Conservation (phyloP, 2,797 vertebrate species). For the Girardinus metallicus region DNA sequence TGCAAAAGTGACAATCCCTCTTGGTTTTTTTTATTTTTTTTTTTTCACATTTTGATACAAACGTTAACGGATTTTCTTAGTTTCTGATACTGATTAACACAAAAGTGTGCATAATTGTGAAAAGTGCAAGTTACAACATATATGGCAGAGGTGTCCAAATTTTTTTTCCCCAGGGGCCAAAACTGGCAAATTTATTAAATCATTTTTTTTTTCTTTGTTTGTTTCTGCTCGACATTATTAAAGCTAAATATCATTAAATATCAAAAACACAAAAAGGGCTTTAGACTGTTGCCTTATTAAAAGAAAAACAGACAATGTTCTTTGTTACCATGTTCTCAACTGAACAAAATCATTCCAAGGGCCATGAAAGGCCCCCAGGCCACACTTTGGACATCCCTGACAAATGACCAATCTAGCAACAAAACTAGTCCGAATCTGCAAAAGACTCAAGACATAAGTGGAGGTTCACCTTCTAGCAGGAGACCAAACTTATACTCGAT, state of each 20-base stretch:
- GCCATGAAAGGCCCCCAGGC: too few relatives aligned
- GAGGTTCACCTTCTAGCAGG: background rate
- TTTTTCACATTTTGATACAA: slow-evolving; percentile 1
- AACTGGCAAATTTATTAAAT: too few relatives aligned
- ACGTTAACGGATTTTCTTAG: background rate
- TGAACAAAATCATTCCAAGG: too few relatives aligned
- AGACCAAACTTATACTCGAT: background rate
- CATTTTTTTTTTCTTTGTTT: too few relatives aligned
- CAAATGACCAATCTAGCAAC: background rate
- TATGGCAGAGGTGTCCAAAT: background rate
- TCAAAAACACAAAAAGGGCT: background rate
- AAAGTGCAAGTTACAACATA: background rate
- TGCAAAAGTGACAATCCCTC: background rate
- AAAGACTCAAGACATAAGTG: background rate
- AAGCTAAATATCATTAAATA: too few relatives aligned
- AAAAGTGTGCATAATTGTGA: background rate
- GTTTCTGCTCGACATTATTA: too few relatives aligned
- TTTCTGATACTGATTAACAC: background rate
- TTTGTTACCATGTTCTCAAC: too few relatives aligned
- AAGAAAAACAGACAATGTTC: too few relatives aligned
- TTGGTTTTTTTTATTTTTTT: background rate
- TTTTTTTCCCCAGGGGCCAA: too few relatives aligned
- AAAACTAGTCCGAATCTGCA: background rate
- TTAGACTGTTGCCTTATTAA: too few relatives aligned
- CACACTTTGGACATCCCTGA: too few relatives aligned